Conservation (phyloP, 2,888 invertebrate genomes). For the Serripes groenlandicus region DNA sequence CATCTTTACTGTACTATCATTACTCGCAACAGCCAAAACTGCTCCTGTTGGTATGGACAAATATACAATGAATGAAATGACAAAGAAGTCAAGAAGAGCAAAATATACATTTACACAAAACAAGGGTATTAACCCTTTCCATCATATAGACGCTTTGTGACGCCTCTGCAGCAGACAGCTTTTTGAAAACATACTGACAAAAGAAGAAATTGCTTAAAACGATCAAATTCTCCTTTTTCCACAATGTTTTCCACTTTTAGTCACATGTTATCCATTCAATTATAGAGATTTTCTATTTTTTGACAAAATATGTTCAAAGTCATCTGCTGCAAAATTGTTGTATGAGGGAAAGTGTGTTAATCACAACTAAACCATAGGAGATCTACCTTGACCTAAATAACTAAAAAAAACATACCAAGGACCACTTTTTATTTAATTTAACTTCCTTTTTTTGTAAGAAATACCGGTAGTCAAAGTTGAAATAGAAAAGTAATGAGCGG, state of each 20-base stretch:
- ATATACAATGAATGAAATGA: not conserved
- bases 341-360: too few relatives aligned
- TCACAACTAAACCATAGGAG: too few relatives aligned
- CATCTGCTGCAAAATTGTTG: too few relatives aligned
- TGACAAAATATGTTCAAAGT: too few relatives aligned
- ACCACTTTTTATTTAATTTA: too few relatives aligned
- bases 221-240: not conserved
- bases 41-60: slow-evolving; percentile 73
- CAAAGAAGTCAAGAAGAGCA: not conserved
- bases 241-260: not conserved
- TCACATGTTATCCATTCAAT: too few relatives aligned
- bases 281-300: too few relatives aligned
- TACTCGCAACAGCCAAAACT: slow-evolving; percentile 85
- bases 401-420: too few relatives aligned
- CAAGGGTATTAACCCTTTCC: not conserved
- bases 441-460: too few relatives aligned
- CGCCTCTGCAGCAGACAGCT: not conserved
- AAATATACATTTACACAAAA: not conserved
- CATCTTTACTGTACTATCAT: slow-evolving; percentile 85
- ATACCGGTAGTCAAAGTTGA: too few relatives aligned
- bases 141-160: not conserved
- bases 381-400: too few relatives aligned
- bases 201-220: not conserved
- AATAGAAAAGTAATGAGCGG: too few relatives aligned
- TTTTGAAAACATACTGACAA: not conserved